phyloP scores from a whole-genome alignment of 2,888 invertebrate genomes.

The Phengaris alcon region DNA sequence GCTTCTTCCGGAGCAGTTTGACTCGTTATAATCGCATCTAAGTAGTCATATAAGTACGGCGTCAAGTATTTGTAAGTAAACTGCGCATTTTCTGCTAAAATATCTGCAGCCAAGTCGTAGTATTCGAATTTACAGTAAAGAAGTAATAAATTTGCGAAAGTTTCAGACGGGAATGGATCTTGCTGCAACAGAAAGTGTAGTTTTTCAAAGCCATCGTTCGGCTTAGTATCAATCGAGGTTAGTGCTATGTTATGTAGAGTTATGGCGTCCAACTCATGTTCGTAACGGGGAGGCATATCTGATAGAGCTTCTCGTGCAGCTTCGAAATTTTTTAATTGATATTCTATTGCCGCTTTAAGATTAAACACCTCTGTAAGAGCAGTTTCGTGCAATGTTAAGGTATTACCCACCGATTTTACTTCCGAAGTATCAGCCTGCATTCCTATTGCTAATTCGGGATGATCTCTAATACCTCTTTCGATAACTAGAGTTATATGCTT shows the following conservation, averaged over 20 bases:
- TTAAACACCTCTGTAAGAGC: conserved; percentile 99
- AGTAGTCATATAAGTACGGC: conserved; percentile 95
- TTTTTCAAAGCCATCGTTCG: conserved; percentile 95
- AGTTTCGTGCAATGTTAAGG: conserved; percentile 94
- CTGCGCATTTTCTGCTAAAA: conserved; percentile 97
- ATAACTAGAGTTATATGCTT: conserved; percentile 96
- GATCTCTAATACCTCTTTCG: conserved; percentile 96
- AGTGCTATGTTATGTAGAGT: conserved; percentile 98
- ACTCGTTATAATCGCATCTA: conserved; percentile 97
- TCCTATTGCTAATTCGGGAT: conserved; percentile 98
- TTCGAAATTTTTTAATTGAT: conserved; percentile 87
- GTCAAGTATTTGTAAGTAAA: conserved; percentile 96
- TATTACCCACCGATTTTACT: conserved; percentile 97
- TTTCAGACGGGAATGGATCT: conserved; percentile 98
- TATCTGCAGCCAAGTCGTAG: conserved; percentile 98
- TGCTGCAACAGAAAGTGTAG: conserved; percentile 93
- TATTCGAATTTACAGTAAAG: conserved; percentile 98
- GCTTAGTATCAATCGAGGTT: conserved; percentile 90
- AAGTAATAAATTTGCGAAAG: conserved; percentile 95
- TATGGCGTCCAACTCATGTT: conserved; percentile 98
- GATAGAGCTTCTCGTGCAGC: conserved; percentile 91
- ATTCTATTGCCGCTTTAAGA: conserved; percentile 98
- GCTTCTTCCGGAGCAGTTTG: conserved; percentile 98
- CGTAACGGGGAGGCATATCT: conserved; percentile 95
- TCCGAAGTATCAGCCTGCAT: conserved; percentile 96